Percentiles rank a stretch among this genome's conserved stretches.
Evolutionary conservation across 2,113 vertebrate species (phyloP).

Genomic region (Astur gentilis): DNA sequence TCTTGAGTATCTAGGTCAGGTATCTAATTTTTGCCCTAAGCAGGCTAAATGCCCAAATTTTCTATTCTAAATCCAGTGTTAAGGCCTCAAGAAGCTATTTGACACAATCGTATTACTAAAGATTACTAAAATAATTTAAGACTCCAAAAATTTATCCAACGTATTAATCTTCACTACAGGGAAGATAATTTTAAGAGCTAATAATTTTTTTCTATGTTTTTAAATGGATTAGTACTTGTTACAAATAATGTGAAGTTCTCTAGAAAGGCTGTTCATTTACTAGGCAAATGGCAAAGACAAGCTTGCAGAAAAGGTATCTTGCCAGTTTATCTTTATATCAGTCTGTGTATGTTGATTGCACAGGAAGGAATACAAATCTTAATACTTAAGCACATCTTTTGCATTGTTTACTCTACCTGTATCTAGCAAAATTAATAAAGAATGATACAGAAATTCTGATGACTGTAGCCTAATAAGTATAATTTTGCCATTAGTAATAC

Average conservation of each 20-base stretch:
- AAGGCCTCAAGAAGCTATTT: not conserved
- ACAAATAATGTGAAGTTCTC: not conserved
- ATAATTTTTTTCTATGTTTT: not conserved
- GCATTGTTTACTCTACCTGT: not conserved
- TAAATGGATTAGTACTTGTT: not conserved
- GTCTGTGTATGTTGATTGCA: not conserved
- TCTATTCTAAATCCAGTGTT: not conserved
- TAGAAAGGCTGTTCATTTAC: not conserved
- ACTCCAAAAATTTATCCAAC: not conserved
- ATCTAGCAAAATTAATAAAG: not conserved
- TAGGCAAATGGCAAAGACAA: not conserved
- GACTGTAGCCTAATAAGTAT: not conserved
- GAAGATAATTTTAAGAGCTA: not conserved
- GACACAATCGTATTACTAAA: not conserved
- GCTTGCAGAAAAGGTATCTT: not conserved
- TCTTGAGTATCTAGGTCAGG: not conserved
- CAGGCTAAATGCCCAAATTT: not conserved
- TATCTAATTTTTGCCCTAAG: not conserved
- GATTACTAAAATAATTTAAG: not conserved
- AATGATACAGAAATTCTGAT: not conserved
- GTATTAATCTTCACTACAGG: not conserved
- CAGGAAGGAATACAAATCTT: not conserved
- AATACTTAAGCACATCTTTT: not conserved
- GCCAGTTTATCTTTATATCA: not conserved
- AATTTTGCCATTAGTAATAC: not conserved